Base-by-base conservation (phyloP, 2,797 vertebrate genomes). In the Synanceia verrucosa region DNA sequence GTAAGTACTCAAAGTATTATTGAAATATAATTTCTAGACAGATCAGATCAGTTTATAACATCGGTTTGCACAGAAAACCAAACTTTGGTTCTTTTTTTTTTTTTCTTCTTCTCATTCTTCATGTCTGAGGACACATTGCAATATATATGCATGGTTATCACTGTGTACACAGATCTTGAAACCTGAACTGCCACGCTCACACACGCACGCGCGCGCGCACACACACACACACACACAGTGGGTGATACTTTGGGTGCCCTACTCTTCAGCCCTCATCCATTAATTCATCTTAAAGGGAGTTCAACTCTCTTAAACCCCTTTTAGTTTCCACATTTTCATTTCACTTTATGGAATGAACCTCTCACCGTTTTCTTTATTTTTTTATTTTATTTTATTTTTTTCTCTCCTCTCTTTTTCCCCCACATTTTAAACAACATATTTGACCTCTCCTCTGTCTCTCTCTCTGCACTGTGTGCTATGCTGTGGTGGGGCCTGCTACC, bases 401-500 rank as follows among this genome's bases (percentile, higher is more conserved):
- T 64, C 62, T 55, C 36, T 46, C 16, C 28, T 58, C 51, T 57
- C 72, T 13, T 44, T 64, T 47, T 70, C 34, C 64, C 13, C 24
- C 29, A 19, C 53, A 6, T 70, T 71, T 72, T 59, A 59, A 76
- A 68, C 70, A 58, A 70, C 70, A 86, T 82, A 74, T 89, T 90
- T 91, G 86, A 88, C 75, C 73, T 73, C 71, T 86, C 65, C 58
- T 86, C 79, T 90, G 80, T 89, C 83, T 85, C 73, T 75, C 71
- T 77, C 78, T 85, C 84, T 86, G 75, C 80, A 73, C 76, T 87
- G 73, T 90, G 82, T 88, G 88, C 65, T 88, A 24, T 92, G 90
- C 91, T 94, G 79, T 94, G 85, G 65, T 1, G 85, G 93, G 82
- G 89, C 70, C 59, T 62, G 76, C 93, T 89, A 12, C 72, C 81